These are phyloP conservation scores for Brachynemurus nebulosus DNA, from an alignment of 2,888 invertebrate species.

Conservation along the genomic window DNA sequence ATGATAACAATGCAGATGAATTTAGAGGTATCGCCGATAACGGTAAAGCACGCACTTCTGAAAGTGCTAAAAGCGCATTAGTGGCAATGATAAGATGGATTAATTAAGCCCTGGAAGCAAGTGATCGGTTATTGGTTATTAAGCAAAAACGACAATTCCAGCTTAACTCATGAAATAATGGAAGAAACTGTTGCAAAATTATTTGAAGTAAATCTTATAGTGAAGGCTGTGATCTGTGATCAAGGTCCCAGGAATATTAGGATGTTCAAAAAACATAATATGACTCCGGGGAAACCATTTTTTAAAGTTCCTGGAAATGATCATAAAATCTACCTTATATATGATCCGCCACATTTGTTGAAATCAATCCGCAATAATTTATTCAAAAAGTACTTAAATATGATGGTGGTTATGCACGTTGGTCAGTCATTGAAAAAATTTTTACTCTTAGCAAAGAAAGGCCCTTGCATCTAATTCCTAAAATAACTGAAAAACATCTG, in stretches of 20 bases:
- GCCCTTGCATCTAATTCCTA: neutral
- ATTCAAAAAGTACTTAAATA: neutral
- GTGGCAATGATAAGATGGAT: slow-evolving; percentile 1
- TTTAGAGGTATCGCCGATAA: neutral
- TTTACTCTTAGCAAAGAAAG: slow-evolving; percentile 1
- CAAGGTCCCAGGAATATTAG: neutral
- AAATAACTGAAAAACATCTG: neutral
- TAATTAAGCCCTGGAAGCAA: slow-evolving; percentile 1
- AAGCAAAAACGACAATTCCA: neutral
- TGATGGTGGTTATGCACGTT: slow-evolving; percentile 1
- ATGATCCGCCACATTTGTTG: neutral
- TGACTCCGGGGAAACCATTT: neutral
- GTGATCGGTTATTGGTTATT: neutral
- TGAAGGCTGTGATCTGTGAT: slow-evolving; percentile 1
- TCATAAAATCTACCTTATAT: neutral
- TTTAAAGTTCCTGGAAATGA: neutral
- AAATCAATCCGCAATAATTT: neutral
- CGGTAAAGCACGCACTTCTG: neutral
- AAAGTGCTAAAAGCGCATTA: neutral
- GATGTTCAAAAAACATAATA: slow-evolving; percentile 1
- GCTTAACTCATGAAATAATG: neutral
- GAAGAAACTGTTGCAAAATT: slow-evolving; percentile 1
- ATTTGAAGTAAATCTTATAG: slow-evolving; percentile 1
- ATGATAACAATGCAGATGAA: neutral
- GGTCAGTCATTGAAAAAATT: neutral